Evolutionary conservation across 2,113 vertebrate genomes (phyloP), one percentile per base, ranked within the genome.

Genomic region (Cygnus atratus): DNA sequence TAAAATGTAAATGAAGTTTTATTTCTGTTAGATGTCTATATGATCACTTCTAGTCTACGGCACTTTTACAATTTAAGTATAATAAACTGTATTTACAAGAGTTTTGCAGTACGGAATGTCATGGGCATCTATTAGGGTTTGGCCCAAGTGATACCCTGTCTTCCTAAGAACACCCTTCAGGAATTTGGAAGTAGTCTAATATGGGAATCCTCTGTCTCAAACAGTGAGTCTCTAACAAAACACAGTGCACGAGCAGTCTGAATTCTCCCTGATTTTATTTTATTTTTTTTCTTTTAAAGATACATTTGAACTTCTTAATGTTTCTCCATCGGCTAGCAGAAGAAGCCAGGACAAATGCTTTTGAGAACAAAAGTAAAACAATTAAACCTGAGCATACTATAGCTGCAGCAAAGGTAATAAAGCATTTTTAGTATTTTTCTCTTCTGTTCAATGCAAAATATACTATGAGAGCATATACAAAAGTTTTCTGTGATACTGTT

Each of bases 321-420:
- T 98, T 98, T 96, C 87, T 98, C 18, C 97, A 94, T 82, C 98
- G 98, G 26, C 87, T 98, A 75, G 98, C 98, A 73, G 97, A 98
- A 94, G 98, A 98, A 94, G 84, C 98, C 57, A 97, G 98, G 70
- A 91, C 85, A 92, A 98, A 97, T 50, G 98, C 98, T 83, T 97
- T 97, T 90, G 97, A 94, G 77, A 93, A 81, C 50, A 98, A 95
- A 77, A 98, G 97, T 93, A 92, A 93, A 93, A 43, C 94, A 70
- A 97, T 98, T 95, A 98, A 97, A 84, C 84, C 97, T 20, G 96
- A 98, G 25, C 98, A 98, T 37, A 2, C 95, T 50, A 33, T 97
- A 76, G 95, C 96, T 70, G 98, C 98, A 63, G 98, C 97, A 80
- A 98, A 98, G 98, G 98, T 98, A 98, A 95, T 92, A 62, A 37